These are phyloP conservation scores for Aphaenogaster ashmeadi DNA, from an alignment of 1,140 invertebrate genomes.

Conservation along the genomic window DNA sequence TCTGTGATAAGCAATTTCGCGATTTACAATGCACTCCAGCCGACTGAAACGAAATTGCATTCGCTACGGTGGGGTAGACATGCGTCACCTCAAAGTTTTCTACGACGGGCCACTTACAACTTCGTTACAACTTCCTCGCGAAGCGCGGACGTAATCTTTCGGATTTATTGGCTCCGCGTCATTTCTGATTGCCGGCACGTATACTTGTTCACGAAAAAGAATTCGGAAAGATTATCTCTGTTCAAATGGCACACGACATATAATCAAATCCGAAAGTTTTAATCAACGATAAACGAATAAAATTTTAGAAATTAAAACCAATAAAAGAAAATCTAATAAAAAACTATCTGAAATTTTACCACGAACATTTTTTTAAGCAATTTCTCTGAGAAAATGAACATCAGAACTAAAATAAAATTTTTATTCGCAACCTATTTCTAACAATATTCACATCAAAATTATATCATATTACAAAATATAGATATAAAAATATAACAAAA, in stretches of 20 bases:
- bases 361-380: not conserved
- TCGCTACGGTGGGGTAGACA: slow-evolving; percentile 66
- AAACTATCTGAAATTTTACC: slow-evolving; percentile 1
- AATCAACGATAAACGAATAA: not conserved
- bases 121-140: slow-evolving; percentile 69
- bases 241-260: slow-evolving; percentile 5
- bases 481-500: not conserved
- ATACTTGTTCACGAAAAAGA: slow-evolving; percentile 16
- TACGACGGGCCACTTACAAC: slow-evolving; percentile 70
- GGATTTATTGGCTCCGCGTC: slow-evolving; percentile 62
- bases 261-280: slow-evolving; percentile 35
- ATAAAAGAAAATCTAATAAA: not conserved
- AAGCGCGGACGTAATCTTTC: slow-evolving; percentile 68
- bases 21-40: slow-evolving; percentile 62
- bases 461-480: not conserved
- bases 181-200: slow-evolving; percentile 53
- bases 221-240: slow-evolving; percentile 46
- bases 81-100: slow-evolving; percentile 69
- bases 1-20: slow-evolving; percentile 65
- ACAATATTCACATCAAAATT: too few species aligned
- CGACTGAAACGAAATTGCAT: slow-evolving; percentile 71
- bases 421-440: not conserved
- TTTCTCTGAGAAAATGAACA: not conserved
- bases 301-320: slow-evolving; percentile 10
- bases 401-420: not conserved